These are phyloP conservation scores for Nomada lathburiana DNA, from an alignment of 2,888 invertebrate species.

Conservation along the genomic window DNA sequence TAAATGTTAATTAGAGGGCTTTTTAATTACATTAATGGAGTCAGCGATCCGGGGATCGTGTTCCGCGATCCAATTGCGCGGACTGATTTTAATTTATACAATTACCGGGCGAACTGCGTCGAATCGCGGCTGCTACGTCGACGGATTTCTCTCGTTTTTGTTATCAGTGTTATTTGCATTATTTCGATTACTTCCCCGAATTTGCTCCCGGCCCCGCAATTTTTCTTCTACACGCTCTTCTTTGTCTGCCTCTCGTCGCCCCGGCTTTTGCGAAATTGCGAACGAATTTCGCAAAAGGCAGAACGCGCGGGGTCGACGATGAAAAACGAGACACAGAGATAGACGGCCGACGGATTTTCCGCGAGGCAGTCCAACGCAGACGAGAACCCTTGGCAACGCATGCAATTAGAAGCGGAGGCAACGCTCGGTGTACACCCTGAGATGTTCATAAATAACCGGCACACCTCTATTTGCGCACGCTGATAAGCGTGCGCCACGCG, in stretches of 20 bases:
- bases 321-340: background rate
- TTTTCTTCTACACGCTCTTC: too few relatives aligned
- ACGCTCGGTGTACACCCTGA: slow-evolving; percentile 30
- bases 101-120: slow-evolving; percentile 24
- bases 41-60: slow-evolving; percentile 2
- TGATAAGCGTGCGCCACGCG: slow-evolving; percentile 46
- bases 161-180: too few relatives aligned
- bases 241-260: background rate
- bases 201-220: too few relatives aligned
- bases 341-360: slow-evolving; percentile 14
- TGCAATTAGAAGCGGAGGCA: slow-evolving; percentile 52
- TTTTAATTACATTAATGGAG: slow-evolving; percentile 47
- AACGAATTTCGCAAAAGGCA: background rate
- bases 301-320: background rate
- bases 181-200: too few relatives aligned
- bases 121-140: background rate
- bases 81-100: slow-evolving; percentile 40
- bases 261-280: too few relatives aligned
- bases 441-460: slow-evolving; percentile 53
- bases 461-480: slow-evolving; percentile 52
- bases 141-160: background rate
- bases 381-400: slow-evolving; percentile 29
- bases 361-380: background rate
- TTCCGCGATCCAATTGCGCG: slow-evolving; percentile 18
- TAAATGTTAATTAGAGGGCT: slow-evolving; percentile 44